phyloP scores from a whole-genome alignment of 53 echinoderm and acorn worm species.

The Zoroaster sp. region DNA sequence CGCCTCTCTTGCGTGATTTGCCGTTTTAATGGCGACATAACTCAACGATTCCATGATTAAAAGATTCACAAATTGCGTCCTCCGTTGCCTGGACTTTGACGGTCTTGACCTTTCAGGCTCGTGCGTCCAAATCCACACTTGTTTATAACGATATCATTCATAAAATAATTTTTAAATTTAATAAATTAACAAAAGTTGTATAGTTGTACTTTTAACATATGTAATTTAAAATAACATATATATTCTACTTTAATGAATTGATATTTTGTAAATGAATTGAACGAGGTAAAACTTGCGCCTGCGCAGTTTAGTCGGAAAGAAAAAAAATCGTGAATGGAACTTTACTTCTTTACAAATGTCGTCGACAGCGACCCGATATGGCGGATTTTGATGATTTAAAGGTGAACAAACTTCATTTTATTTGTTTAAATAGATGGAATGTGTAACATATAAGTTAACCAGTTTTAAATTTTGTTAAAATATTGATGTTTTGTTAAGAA shows the following conservation, averaged over 20 bases:
- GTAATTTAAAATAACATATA: not conserved
- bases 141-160: not conserved
- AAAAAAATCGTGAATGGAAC: constrained; percentile 36
- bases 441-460: not conserved
- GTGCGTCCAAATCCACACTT: not conserved
- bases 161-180: not conserved
- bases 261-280: not conserved
- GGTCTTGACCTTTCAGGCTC: constrained; percentile 11
- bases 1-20: constrained; percentile 93
- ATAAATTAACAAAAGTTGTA: not conserved
- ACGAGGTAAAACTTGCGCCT: constrained; percentile 3
- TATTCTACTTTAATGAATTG: not conserved
- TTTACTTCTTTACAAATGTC: constrained; percentile 25
- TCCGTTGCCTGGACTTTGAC: constrained; percentile 72
- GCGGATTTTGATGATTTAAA: constrained; percentile 92
- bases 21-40: constrained; percentile 84
- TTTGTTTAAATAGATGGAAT: not conserved
- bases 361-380: constrained; percentile 58
- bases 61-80: constrained; percentile 50
- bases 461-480: not conserved
- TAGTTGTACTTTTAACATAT: not conserved
- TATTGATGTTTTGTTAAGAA: not conserved
- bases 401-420: constrained; percentile 37
- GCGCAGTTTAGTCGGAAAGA: not conserved
- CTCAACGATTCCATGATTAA: constrained; percentile 82